A percentile compares a stretch with the other conserved stretches of the same genome.
phyloP scores from a whole-genome alignment of 2,113 vertebrate genomes.

The Vanacampus margaritifer region DNA sequence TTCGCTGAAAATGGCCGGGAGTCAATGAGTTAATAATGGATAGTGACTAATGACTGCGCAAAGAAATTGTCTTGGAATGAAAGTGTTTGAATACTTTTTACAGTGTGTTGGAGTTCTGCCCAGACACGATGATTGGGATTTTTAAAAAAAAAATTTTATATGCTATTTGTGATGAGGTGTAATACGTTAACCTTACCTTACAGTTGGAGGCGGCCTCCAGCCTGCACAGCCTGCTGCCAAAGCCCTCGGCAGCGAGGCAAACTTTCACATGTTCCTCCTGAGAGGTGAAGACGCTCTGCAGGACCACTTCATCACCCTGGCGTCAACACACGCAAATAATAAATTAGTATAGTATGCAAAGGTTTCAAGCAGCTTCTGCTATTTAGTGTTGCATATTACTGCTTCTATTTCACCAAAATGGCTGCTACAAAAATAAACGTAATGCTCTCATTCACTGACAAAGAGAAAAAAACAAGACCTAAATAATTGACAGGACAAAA shows the following conservation, averaged over 20 bases:
- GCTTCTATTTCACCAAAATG: not conserved
- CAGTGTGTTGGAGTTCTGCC: no score
- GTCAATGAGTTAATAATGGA: no score
- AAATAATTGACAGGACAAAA: not conserved
- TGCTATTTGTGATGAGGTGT: not conserved
- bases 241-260: constrained; percentile 89
- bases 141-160: no score
- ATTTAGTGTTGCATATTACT: not conserved
- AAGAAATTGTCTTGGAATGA: no score
- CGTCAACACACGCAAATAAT: not conserved
- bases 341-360: not conserved
- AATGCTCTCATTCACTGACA: no score
- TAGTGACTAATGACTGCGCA: no score
- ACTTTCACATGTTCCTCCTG: constrained; percentile 87
- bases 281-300: constrained; percentile 83
- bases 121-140: no score
- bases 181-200: constrained; percentile 73
- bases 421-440: no score
- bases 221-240: constrained; percentile 87
- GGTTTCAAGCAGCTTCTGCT: not conserved
- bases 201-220: constrained; percentile 90
- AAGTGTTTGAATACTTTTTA: no score
- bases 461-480: no score
- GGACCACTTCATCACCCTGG: constrained; percentile 89
- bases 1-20: no score